A percentile compares a stretch with the other conserved stretches of the same genome.
Conservation (phyloP, 2,888 invertebrate genomes). For the Holacanthella duospinosa region DNA sequence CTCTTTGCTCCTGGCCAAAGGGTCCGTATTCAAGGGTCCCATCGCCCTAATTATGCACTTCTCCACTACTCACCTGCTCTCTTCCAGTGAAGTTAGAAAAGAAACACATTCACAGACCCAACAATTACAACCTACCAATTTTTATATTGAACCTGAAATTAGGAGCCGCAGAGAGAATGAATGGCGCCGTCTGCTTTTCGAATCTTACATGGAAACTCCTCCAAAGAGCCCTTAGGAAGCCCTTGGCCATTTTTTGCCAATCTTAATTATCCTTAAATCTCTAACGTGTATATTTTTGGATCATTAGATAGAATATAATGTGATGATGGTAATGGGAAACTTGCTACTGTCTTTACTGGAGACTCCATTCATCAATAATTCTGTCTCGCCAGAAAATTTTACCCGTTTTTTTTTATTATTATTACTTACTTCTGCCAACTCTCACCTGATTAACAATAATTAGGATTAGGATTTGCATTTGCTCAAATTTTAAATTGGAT, state of each 20-base stretch:
- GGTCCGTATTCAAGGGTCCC: neutral
- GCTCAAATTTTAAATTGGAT: too few species aligned
- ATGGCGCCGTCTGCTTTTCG: constrained; percentile 38
- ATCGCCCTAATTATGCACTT: constrained; percentile 16
- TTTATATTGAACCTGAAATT: constrained; percentile 39
- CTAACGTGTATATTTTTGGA: constrained; percentile 29
- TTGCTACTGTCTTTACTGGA: neutral
- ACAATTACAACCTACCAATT: constrained; percentile 38
- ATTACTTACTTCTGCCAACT: neutral
- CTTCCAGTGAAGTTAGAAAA: neutral
- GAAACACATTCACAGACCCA: constrained; percentile 25
- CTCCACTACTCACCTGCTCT: constrained; percentile 1
- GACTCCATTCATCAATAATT: neutral
- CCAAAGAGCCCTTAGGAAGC: neutral
- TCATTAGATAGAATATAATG: constrained; percentile 35
- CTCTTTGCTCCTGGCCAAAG: constrained; percentile 11
- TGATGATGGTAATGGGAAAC: neutral
- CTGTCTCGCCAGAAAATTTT: neutral
- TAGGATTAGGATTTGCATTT: neutral
- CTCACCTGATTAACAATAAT: constrained; percentile 3
- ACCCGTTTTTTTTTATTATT: neutral
- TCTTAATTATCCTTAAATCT: constrained; percentile 32
- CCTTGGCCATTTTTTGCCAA: constrained; percentile 20
- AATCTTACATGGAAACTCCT: neutral
- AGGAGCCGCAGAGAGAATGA: constrained; percentile 37